Base-by-base conservation (phyloP, 1,140 invertebrate genomes). In the Anastrepha obliqua region DNA sequence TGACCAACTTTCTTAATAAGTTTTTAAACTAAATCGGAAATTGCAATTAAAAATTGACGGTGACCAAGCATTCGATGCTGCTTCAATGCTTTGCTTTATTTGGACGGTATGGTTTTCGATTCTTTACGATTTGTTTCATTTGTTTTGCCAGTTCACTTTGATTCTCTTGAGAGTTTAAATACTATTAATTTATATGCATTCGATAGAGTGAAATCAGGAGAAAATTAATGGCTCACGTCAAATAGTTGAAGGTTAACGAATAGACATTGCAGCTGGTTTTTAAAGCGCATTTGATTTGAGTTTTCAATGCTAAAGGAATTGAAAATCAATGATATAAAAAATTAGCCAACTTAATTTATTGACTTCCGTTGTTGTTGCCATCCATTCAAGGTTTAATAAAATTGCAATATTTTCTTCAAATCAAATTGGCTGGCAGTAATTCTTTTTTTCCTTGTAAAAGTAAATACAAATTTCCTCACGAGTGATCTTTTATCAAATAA, bases 21-120 rank as follows among this genome's bases (percentile, higher is more conserved):
- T 81, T 81, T 81, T 81, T 81, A 42, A 81, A 81, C 74, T 81
- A 81, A 81, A 55, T 81, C 74, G 74, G 74, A 81, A 81, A 81
- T 81, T 81, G 74, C 74, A 81, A 81, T 81, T 81, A 81, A 81
- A 81, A 81, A 58, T 81, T 81, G 74, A 81, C 74, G 74, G 74
- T 81, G 74, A 81, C 74, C 74, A 81, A 81, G 74, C 74, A 81
- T 81, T 81, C 74, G 74, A 17, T 81, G 74, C 74, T 58, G 74
- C 47, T 55, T 81, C 74, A 81, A 55, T 81, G 74, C 74, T 81
- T 81, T 47, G 74, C 55, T 81, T 81, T 47, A 81, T 81, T 81
- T 51, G 17, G 47, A 81, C 9, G 74, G 47, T 47, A 51, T 55
- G 74, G 13, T 47, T 51, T 74, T 74, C 74, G 74, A 81, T 81